Evolutionary conservation across 2,113 vertebrate genomes (phyloP).

Genomic region (Danionella cerebrum): DNA sequence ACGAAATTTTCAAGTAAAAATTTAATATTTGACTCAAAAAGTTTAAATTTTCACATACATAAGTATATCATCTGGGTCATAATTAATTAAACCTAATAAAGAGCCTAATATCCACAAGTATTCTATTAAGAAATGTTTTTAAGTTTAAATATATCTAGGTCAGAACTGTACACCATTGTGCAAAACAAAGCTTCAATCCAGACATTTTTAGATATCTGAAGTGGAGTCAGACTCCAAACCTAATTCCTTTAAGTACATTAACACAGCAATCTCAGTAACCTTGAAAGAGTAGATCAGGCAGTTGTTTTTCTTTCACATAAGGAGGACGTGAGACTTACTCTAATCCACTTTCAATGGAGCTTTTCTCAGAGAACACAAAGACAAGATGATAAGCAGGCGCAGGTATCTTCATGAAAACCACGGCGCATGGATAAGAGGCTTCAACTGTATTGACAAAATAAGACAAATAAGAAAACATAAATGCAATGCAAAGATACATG

Average conservation of each 20-base stretch:
- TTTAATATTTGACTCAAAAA: too few relatives aligned
- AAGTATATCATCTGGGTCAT: too few relatives aligned
- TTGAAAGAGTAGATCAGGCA: not conserved
- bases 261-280: not conserved
- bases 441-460: too few relatives aligned
- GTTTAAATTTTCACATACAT: too few relatives aligned
- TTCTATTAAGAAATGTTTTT: too few relatives aligned
- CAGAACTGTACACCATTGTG: not conserved
- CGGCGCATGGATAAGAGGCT: too few relatives aligned
- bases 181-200: not conserved
- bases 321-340: not conserved
- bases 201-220: not conserved
- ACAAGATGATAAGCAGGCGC: not conserved
- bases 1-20: too few relatives aligned
- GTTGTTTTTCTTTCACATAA: not conserved
- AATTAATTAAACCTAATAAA: too few relatives aligned
- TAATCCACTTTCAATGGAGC: conserved; percentile 7
- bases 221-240: not conserved
- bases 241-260: conserved; percentile 5
- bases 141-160: not conserved
- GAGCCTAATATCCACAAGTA: too few relatives aligned
- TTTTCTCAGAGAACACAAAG: not conserved
- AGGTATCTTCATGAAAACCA: not conserved
- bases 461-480: too few relatives aligned
- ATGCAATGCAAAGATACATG: too few relatives aligned